These are phyloP conservation scores for Ptychoptera contaminata DNA, from an alignment of 2,888 invertebrate genomes.

Conservation along the genomic window DNA sequence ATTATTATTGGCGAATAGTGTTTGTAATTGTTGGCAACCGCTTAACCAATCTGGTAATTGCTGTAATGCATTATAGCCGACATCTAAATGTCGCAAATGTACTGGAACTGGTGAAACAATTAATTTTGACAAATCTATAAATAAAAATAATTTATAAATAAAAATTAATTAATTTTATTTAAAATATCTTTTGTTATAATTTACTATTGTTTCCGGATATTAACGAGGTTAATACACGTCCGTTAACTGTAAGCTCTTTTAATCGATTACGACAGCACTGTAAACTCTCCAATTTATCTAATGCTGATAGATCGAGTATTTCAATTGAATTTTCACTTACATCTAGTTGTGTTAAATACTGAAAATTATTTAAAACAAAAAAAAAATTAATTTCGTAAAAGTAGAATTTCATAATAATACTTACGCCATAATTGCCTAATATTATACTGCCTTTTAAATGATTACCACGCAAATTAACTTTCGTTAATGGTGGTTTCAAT, in stretches of 20 bases:
- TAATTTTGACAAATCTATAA: slow-evolving; percentile 51
- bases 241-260: slow-evolving; percentile 62
- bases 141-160: slow-evolving; percentile 5
- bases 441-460: slow-evolving; percentile 69
- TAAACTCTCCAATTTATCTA: slow-evolving; percentile 58
- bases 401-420: slow-evolving; percentile 15
- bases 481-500: slow-evolving; percentile 39
- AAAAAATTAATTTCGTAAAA: neutral
- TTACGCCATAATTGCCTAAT: slow-evolving; percentile 71
- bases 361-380: slow-evolving; percentile 20
- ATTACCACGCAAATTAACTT: slow-evolving; percentile 61
- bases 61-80: slow-evolving; percentile 60
- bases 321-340: slow-evolving; percentile 74
- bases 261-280: slow-evolving; percentile 64
- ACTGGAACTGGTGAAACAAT: slow-evolving; percentile 52
- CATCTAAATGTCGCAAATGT: slow-evolving; percentile 58
- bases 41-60: slow-evolving; percentile 63
- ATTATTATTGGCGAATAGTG: slow-evolving; percentile 62
- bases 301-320: slow-evolving; percentile 61
- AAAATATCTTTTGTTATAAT: slow-evolving; percentile 14
- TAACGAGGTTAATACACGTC: slow-evolving; percentile 54
- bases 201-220: slow-evolving; percentile 71
- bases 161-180: neutral
- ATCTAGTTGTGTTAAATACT: slow-evolving; percentile 70
- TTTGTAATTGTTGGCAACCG: slow-evolving; percentile 52